Evolutionary conservation across 2,797 vertebrate species (phyloP).

Genomic region (Hoplostethus atlanticus): DNA sequence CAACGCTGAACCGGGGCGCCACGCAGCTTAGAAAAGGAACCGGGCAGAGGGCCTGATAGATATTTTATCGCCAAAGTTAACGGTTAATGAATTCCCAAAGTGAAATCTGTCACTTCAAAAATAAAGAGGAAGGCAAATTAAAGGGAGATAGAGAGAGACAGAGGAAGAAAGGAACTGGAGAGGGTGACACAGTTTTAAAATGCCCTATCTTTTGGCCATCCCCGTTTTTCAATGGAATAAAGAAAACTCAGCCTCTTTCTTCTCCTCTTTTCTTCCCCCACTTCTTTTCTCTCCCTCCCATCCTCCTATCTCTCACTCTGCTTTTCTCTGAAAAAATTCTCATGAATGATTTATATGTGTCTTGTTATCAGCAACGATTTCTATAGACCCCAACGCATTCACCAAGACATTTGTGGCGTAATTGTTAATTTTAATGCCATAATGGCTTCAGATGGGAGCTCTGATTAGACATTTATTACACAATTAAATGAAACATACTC

Average conservation of each 20-base stretch:
- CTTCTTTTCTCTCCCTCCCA: conserved; percentile 81
- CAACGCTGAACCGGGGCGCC: conserved; percentile 88
- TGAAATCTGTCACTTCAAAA: conserved; percentile 96
- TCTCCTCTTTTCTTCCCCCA: conserved; percentile 82
- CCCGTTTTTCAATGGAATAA: conserved; percentile 98
- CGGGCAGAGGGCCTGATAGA: conserved; percentile 88
- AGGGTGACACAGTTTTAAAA: conserved; percentile 88
- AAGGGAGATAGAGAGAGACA: conserved; percentile 88
- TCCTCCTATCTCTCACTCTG: conserved; percentile 84
- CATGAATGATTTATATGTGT: conserved; percentile 99
- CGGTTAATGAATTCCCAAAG: conserved; percentile 98
- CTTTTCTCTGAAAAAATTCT: conserved; percentile 90
- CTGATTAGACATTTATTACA: conserved; percentile 99
- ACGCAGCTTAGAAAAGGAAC: conserved; percentile 89
- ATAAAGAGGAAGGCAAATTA: conserved; percentile 89
- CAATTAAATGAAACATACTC: conserved; percentile 99
- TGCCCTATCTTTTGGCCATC: conserved; percentile 96
- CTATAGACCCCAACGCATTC: conserved; percentile 99
- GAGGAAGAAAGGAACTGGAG: conserved; percentile 81
- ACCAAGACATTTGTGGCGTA: conserved; percentile 97
- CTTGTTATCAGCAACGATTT: conserved; percentile 99
- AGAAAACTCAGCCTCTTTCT: conserved; percentile 87
- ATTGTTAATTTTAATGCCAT: conserved; percentile 99
- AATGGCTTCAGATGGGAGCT: conserved; percentile 99
- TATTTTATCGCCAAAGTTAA: conserved; percentile 97